phyloP scores from a whole-genome alignment of 2,797 vertebrate species.

The Diceros bicornis region DNA sequence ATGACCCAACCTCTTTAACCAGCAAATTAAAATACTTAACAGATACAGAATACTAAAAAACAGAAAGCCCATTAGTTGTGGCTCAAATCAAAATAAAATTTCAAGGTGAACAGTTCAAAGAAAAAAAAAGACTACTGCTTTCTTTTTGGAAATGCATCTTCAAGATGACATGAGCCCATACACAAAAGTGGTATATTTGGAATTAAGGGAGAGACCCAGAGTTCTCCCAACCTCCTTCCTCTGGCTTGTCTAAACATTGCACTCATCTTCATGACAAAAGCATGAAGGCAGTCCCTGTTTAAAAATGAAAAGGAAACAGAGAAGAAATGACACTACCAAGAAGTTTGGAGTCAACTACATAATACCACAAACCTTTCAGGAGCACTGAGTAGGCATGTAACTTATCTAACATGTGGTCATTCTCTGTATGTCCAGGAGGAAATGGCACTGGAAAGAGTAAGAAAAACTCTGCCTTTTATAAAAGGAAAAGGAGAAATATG shows the following conservation, averaged over 20 bases:
- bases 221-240: background rate
- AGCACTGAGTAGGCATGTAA: background rate
- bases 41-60: conserved; percentile 15
- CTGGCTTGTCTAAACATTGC: background rate
- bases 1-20: background rate
- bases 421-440: background rate
- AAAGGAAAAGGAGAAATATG: background rate
- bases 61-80: background rate
- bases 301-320: background rate
- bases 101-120: background rate
- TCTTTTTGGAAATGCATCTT: background rate
- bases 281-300: background rate
- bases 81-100: conserved; percentile 60
- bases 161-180: background rate
- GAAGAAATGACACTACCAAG: background rate
- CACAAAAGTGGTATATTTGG: background rate
- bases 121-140: background rate
- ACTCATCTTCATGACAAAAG: background rate
- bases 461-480: background rate
- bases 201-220: background rate
- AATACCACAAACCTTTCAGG: background rate
- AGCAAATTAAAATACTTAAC: conserved; percentile 66
- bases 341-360: background rate
- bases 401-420: background rate
- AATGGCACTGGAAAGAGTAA: background rate